A percentile compares a stretch with the other conserved stretches of the same genome.
These are phyloP conservation scores for Megaptera novaeangliae DNA, from an alignment of 2,113 vertebrate species.

Conservation along the genomic window DNA sequence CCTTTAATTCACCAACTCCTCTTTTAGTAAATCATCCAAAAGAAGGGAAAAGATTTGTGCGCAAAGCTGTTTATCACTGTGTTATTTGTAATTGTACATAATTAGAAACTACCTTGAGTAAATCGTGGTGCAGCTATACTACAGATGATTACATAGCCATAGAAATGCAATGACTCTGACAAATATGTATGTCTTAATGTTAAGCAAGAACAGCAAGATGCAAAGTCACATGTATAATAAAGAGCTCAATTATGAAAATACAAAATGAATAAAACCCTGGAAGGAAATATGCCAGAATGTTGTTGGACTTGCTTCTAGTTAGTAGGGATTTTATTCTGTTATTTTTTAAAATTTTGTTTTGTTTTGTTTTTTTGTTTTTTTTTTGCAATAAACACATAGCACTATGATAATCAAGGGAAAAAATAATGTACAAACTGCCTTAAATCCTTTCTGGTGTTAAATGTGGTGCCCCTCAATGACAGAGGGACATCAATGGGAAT, in stretches of 20 bases:
- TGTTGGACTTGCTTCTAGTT: not conserved
- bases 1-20: not conserved
- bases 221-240: not conserved
- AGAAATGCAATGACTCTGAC: not conserved
- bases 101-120: not conserved
- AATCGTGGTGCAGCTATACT: not conserved
- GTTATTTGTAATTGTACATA: not conserved
- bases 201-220: not conserved
- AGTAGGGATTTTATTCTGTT: not conserved
- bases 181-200: not conserved
- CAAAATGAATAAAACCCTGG: not conserved
- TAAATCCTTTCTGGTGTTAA: not conserved
- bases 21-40: constrained; percentile 19
- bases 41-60: not conserved
- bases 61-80: not conserved
- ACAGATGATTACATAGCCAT: not conserved
- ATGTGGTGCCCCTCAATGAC: not conserved
- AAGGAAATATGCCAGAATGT: not conserved
- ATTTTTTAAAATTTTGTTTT: not conserved
- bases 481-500: not conserved
- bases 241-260: not conserved
- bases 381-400: not conserved
- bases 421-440: not conserved
- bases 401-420: not conserved
- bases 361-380: no score